Conservation (phyloP, 2,113 vertebrate species). For the Brachionichthys hirsutus region DNA sequence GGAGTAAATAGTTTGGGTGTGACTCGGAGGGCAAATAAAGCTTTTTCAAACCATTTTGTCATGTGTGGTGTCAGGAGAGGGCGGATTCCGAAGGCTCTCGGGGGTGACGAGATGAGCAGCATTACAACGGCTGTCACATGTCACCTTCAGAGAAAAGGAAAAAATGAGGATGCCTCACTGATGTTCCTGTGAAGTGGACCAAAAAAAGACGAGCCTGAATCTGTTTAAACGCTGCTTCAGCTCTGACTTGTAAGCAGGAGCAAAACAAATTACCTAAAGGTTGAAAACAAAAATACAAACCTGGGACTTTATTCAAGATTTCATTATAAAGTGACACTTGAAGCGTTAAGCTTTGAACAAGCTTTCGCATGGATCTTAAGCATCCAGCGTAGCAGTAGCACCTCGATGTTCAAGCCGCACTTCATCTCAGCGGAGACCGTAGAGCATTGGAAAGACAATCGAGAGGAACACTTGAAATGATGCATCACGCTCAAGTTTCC, state of each 20-base stretch:
- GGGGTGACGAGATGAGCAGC: constrained; percentile 42
- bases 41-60: constrained; percentile 40
- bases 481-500: neutral
- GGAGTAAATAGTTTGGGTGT: constrained; percentile 29
- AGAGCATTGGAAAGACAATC: neutral
- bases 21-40: constrained; percentile 32
- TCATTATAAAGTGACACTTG: no score
- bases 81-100: constrained; percentile 27
- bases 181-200: constrained; percentile 40
- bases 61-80: constrained; percentile 19
- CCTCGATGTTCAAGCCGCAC: no score
- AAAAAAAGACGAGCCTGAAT: constrained; percentile 27
- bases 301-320: no score
- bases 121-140: constrained; percentile 40
- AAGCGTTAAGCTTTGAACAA: no score
- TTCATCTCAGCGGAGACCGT: no score
- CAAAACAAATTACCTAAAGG: no score
- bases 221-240: no score
- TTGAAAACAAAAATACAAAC: no score
- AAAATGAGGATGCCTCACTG: constrained; percentile 21
- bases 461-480: neutral
- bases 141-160: constrained; percentile 48
- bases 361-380: no score
- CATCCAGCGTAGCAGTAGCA: no score
- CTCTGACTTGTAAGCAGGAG: neutral